Conservation (phyloP, 2,888 invertebrate species). For the Mongoloraphidia duomilia region DNA sequence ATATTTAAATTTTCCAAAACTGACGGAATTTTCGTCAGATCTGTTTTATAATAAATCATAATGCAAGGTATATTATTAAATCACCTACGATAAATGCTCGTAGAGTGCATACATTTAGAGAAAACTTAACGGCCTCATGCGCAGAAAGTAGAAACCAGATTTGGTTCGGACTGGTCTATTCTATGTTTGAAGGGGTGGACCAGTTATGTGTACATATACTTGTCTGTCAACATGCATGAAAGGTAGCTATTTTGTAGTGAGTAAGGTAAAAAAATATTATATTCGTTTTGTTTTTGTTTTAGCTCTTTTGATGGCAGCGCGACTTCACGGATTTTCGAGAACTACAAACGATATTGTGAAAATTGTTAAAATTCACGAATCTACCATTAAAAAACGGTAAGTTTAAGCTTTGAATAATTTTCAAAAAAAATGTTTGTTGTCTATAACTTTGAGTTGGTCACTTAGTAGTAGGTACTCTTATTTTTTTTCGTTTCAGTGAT, state of each 20-base stretch:
- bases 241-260: too few species aligned
- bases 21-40: neutral
- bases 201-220: too few species aligned
- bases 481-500: too few species aligned
- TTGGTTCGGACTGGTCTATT: neutral
- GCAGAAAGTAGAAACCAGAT: too few species aligned
- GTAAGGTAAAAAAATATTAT: neutral
- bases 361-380: conserved; percentile 91
- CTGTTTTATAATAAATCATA: too few species aligned
- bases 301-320: conserved; percentile 87
- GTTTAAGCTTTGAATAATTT: neutral
- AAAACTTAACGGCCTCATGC: too few species aligned
- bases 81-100: too few species aligned
- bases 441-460: neutral
- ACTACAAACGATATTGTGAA: conserved; percentile 78
- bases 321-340: conserved; percentile 82
- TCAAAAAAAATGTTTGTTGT: neutral
- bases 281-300: conserved; percentile 19
- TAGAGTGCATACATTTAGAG: too few species aligned
- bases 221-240: too few species aligned
- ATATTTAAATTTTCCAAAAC: neutral
- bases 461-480: too few species aligned
- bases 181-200: neutral
- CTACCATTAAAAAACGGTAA: conserved; percentile 74
- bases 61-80: too few species aligned